Evolutionary conservation across 2,113 vertebrate genomes (phyloP).

Genomic region (Gallinago jamesoni): DNA sequence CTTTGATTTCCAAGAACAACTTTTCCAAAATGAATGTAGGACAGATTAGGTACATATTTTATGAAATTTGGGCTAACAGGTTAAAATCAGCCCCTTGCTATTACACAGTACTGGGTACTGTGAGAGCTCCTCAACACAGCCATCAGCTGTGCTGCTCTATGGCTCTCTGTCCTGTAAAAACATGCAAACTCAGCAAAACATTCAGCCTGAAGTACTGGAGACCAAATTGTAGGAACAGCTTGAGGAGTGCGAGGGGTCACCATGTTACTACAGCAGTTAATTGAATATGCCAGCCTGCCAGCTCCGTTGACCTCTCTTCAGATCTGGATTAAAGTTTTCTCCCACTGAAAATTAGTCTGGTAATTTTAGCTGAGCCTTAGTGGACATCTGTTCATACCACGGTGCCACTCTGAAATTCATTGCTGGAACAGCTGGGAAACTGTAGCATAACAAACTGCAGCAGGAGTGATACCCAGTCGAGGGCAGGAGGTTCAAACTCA

Average conservation of each 20-base stretch:
- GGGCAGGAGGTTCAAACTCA: background rate
- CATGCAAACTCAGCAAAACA: background rate
- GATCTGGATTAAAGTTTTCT: constrained; percentile 32
- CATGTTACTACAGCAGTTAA: background rate
- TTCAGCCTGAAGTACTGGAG: background rate
- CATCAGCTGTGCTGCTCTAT: background rate
- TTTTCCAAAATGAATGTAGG: background rate
- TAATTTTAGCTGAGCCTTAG: constrained; percentile 9
- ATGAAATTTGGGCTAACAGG: background rate
- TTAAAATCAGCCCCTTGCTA: background rate
- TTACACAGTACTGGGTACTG: background rate
- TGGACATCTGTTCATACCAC: background rate
- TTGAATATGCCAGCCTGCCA: background rate
- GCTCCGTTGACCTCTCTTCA: background rate
- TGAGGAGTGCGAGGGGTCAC: background rate
- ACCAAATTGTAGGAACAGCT: background rate
- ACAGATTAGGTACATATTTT: background rate
- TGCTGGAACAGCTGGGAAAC: background rate
- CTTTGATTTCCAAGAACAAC: background rate
- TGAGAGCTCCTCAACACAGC: background rate
- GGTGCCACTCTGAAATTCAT: background rate
- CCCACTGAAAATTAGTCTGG: constrained; percentile 10
- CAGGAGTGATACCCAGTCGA: background rate
- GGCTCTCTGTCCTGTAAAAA: background rate
- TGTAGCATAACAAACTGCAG: background rate